phyloP scores from a whole-genome alignment of 2,888 invertebrate species.

The Nebria salina region DNA sequence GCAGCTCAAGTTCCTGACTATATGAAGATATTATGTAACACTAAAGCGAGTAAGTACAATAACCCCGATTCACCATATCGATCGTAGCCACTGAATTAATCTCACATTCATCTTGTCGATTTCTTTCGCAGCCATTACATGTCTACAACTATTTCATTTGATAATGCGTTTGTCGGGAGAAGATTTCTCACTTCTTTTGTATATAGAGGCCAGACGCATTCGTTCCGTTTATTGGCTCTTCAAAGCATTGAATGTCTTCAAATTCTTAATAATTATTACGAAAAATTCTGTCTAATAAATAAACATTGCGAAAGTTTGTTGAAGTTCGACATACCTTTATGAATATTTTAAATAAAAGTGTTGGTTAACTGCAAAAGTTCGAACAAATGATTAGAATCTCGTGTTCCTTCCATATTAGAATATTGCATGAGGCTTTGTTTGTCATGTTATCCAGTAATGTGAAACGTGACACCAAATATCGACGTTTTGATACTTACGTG shows the following conservation, averaged over 20 bases:
- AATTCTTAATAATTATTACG: not conserved
- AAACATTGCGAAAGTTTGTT: too few relatives aligned
- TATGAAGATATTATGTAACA: not conserved
- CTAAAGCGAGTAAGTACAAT: not conserved
- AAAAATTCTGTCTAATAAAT: too few relatives aligned
- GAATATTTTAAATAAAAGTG: too few relatives aligned
- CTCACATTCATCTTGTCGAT: conserved; percentile 1
- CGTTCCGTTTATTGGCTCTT: not conserved
- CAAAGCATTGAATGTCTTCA: not conserved
- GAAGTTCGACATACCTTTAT: too few relatives aligned
- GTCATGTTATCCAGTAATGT: too few relatives aligned
- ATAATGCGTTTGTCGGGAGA: not conserved
- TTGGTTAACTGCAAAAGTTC: too few relatives aligned
- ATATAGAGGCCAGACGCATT: not conserved
- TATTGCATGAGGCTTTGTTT: too few relatives aligned
- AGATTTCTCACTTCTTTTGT: conserved; percentile 1
- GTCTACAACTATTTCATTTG: not conserved
- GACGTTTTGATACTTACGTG: too few relatives aligned
- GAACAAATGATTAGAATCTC: too few relatives aligned
- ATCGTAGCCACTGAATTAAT: not conserved
- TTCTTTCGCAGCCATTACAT: conserved; percentile 1
- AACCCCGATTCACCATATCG: not conserved
- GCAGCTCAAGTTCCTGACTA: not conserved
- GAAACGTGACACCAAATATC: too few relatives aligned
- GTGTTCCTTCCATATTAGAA: too few relatives aligned